Conservation (phyloP, 37 sponge, comb jelly and placozoan species). For the Theonella swinhoei region DNA sequence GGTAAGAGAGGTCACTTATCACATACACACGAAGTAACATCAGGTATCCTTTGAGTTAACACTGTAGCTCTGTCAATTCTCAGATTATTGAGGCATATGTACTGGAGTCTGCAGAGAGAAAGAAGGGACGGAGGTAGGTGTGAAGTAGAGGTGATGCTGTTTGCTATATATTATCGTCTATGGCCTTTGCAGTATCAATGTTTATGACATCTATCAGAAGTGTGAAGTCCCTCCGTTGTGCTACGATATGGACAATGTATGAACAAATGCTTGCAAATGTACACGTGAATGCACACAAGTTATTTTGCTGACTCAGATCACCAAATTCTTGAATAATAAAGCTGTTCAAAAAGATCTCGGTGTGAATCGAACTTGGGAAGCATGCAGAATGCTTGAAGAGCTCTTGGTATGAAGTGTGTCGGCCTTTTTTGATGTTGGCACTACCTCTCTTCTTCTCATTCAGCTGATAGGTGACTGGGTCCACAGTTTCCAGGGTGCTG, state of each 20-base stretch:
- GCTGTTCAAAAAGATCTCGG: constrained; percentile 71
- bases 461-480: constrained; percentile 80
- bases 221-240: constrained; percentile 63
- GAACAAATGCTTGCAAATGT: no score
- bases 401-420: constrained; percentile 19
- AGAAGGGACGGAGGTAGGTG: constrained; percentile 52
- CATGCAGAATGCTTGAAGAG: constrained; percentile 49
- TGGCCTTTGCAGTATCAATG: constrained; percentile 49
- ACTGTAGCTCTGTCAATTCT: background rate
- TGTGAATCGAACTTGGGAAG: constrained; percentile 63
- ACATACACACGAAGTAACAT: background rate
- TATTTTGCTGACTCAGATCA: constrained; percentile 9
- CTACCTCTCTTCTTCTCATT: background rate
- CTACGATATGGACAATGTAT: constrained; percentile 42
- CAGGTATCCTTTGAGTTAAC: background rate
- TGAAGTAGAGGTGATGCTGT: background rate
- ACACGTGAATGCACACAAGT: no score
- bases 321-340: constrained; percentile 45
- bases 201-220: constrained; percentile 67
- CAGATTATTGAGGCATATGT: constrained; percentile 58
- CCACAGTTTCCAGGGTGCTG: constrained; percentile 51
- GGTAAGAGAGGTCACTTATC: constrained; percentile 28
- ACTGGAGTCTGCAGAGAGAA: constrained; percentile 59
- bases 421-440: background rate
- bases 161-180: background rate